Evolutionary conservation across 1,140 invertebrate genomes (phyloP).

Genomic region (Achatina immaculata): DNA sequence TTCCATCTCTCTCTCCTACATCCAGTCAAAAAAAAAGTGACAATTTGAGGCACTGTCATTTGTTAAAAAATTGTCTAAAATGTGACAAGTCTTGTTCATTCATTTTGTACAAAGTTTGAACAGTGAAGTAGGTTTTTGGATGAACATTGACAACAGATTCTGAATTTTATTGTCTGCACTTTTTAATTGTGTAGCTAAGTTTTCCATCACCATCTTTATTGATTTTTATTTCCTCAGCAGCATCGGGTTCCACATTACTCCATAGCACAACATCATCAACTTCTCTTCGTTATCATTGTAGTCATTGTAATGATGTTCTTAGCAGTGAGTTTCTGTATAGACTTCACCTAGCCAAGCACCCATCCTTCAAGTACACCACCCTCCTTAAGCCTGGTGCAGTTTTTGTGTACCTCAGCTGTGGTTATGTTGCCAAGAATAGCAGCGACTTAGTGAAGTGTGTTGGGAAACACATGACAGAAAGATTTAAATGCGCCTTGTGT

Average conservation of each 20-base stretch:
- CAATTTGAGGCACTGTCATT: too few species aligned
- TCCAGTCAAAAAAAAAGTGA: too few species aligned
- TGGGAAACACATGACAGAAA: slow-evolving; percentile 7
- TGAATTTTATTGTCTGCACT: too few species aligned
- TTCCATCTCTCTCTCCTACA: too few species aligned
- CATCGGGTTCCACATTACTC: not conserved
- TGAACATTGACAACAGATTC: too few species aligned
- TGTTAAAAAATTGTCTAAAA: too few species aligned
- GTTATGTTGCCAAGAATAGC: slow-evolving; percentile 8
- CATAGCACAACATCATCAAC: not conserved
- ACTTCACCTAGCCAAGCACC: slow-evolving; percentile 23
- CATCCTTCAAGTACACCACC: not conserved
- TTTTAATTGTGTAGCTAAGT: too few species aligned
- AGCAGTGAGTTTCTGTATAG: slow-evolving; percentile 15
- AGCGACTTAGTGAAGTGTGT: not conserved
- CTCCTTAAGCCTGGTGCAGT: not conserved
- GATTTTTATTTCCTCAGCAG: too few species aligned
- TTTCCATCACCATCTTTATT: too few species aligned
- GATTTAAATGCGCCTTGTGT: slow-evolving; percentile 14
- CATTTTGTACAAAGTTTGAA: too few species aligned
- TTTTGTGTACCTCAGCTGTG: not conserved
- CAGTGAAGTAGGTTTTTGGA: too few species aligned
- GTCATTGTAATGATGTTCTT: not conserved
- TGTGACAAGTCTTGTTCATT: too few species aligned
- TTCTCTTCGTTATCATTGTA: not conserved